These are phyloP conservation scores for Morpho helenor DNA, from an alignment of 2,888 invertebrate species.

Conservation along the genomic window DNA sequence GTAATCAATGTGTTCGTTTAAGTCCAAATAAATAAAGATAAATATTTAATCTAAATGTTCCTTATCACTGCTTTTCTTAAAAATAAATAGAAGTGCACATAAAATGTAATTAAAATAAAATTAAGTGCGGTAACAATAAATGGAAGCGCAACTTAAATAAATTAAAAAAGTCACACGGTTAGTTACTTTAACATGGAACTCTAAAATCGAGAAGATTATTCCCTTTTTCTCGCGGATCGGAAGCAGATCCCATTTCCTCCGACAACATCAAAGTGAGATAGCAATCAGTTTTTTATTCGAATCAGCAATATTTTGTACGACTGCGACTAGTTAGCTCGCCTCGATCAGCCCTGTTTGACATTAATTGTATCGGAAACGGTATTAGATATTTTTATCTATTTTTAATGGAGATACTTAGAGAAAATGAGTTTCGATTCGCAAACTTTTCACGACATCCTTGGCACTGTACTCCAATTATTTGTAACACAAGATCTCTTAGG, in stretches of 20 bases:
- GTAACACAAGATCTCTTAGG: not conserved
- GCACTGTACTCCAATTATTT: no score
- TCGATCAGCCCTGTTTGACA: slow-evolving; percentile 30
- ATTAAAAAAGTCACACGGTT: not conserved
- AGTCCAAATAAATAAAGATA: no score
- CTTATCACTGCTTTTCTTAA: no score
- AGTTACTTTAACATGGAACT: slow-evolving; percentile 40
- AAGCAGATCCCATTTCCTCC: slow-evolving; percentile 77
- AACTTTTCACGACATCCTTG: no score
- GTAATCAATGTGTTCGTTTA: no score
- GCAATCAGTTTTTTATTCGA: slow-evolving; percentile 75
- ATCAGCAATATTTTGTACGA: slow-evolving; percentile 73
- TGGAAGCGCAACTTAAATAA: not conserved
- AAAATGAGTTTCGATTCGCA: not conserved
- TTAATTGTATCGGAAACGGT: slow-evolving; percentile 27
- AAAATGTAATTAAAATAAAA: no score
- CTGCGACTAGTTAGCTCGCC: slow-evolving; percentile 51
- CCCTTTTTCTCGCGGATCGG: slow-evolving; percentile 70
- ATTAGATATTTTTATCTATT: slow-evolving; percentile 15
- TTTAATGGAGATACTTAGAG: slow-evolving; percentile 6
- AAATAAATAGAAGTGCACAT: no score
- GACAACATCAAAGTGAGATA: slow-evolving; percentile 78
- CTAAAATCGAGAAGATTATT: slow-evolving; percentile 67
- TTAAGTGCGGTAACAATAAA: no score
- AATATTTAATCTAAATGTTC: no score